A percentile compares a stretch with the other conserved stretches of the same genome.
phyloP scores from a whole-genome alignment of 1,140 invertebrate species.

The Brachionus angularis region DNA sequence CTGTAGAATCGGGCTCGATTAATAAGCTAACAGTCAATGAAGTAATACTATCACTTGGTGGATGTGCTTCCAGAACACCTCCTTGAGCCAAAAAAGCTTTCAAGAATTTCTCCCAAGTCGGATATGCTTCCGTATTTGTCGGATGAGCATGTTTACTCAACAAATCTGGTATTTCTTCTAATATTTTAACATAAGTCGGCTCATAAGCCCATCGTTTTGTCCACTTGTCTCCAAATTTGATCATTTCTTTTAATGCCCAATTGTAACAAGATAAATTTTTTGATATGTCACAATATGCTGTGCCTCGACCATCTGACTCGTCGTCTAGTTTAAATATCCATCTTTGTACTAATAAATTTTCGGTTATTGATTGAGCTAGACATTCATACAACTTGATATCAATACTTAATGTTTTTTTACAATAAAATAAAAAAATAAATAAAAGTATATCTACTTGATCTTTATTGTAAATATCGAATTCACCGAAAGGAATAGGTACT shows the following conservation, averaged over 20 bases:
- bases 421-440: conserved; percentile 42
- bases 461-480: conserved; percentile 56
- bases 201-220: conserved; percentile 59
- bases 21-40: conserved; percentile 53
- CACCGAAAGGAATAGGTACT: conserved; percentile 53
- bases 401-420: too few relatives aligned
- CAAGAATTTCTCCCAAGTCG: conserved; percentile 52
- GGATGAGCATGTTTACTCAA: conserved; percentile 49
- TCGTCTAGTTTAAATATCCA: conserved; percentile 58
- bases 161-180: conserved; percentile 53
- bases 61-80: conserved; percentile 57
- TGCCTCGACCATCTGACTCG: conserved; percentile 56
- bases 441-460: conserved; percentile 50
- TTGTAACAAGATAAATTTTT: conserved; percentile 53
- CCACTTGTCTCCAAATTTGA: conserved; percentile 58
- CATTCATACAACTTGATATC: conserved; percentile 58
- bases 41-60: conserved; percentile 56
- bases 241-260: conserved; percentile 55
- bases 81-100: conserved; percentile 55
- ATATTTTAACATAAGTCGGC: conserved; percentile 56
- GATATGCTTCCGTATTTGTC: conserved; percentile 51
- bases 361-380: conserved; percentile 55
- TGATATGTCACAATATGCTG: conserved; percentile 54
- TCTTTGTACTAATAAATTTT: conserved; percentile 53
- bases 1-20: conserved; percentile 54